Evolutionary conservation across 2,888 invertebrate species (phyloP).

Genomic region (Acanthosepion lycidas): DNA sequence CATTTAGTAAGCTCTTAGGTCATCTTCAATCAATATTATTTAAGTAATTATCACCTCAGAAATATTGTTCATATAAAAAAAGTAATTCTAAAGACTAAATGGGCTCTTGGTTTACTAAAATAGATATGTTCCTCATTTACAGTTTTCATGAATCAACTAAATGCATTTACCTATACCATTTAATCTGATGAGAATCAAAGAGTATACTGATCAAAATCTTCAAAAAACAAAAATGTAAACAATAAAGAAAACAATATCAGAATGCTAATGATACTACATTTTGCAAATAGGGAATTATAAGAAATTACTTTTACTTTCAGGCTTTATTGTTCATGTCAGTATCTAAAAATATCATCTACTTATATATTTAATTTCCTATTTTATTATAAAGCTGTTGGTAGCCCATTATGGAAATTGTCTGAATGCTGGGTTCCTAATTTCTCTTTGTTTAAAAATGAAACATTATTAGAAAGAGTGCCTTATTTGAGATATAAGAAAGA

Average conservation of each 20-base stretch:
- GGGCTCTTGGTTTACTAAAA: background rate
- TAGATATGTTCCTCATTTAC: background rate
- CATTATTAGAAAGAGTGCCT: background rate
- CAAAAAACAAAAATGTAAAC: background rate
- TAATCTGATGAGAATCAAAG: background rate
- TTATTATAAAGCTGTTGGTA: background rate
- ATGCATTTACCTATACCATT: background rate
- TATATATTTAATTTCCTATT: background rate
- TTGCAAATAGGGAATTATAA: background rate
- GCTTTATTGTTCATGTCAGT: background rate
- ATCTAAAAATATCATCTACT: slow-evolving; percentile 33
- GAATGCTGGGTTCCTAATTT: background rate
- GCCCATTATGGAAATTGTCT: background rate
- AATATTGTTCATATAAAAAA: too few relatives aligned
- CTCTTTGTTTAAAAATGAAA: background rate
- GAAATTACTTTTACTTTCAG: background rate
- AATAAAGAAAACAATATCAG: background rate
- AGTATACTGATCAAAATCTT: background rate
- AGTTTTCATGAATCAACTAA: background rate
- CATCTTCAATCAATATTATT: too few relatives aligned
- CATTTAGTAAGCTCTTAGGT: too few relatives aligned
- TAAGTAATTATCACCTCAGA: too few relatives aligned
- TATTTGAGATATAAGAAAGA: background rate
- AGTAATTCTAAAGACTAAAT: too few relatives aligned
- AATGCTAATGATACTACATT: background rate